These are phyloP conservation scores for Homarus gammarus DNA, from an alignment of 2,888 invertebrate species.

Conservation along the genomic window DNA sequence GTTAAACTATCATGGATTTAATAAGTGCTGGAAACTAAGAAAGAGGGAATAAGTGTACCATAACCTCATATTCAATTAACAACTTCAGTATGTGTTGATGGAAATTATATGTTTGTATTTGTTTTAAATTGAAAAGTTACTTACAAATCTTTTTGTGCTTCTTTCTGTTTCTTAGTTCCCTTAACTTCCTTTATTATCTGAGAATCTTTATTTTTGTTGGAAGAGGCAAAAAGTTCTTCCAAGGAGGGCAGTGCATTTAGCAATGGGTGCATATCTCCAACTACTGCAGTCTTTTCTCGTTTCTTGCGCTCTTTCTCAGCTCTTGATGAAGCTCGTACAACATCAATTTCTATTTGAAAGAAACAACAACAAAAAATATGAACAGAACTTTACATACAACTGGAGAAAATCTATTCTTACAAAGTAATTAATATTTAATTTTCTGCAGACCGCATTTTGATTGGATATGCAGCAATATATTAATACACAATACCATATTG, in stretches of 20 bases:
- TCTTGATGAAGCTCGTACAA: conserved; percentile 17
- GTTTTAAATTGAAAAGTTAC: conserved; percentile 6
- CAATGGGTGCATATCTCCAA: conserved; percentile 56
- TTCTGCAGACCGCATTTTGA: too few relatives aligned
- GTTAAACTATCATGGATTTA: too few relatives aligned
- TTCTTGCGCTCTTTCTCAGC: conserved; percentile 48
- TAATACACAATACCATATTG: too few relatives aligned
- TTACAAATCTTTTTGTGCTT: conserved; percentile 32
- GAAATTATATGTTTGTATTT: too few relatives aligned
- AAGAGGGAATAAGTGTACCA: too few relatives aligned
- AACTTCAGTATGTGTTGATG: too few relatives aligned
- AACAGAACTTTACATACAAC: too few relatives aligned
- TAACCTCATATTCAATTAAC: too few relatives aligned
- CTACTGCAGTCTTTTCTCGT: conserved; percentile 52
- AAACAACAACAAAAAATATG: conserved; percentile 5
- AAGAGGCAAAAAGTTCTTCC: conserved; percentile 13
- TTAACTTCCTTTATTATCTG: background rate
- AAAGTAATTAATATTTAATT: too few relatives aligned
- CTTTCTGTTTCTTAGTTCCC: conserved; percentile 35
- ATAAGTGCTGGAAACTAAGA: too few relatives aligned
- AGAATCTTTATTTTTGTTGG: background rate
- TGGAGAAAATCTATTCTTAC: too few relatives aligned
- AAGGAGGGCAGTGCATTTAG: conserved; percentile 57
- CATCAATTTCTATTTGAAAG: conserved; percentile 53
- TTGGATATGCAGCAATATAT: too few relatives aligned